phyloP scores from a whole-genome alignment of 2,113 vertebrate genomes.

The Athene cunicularia region DNA sequence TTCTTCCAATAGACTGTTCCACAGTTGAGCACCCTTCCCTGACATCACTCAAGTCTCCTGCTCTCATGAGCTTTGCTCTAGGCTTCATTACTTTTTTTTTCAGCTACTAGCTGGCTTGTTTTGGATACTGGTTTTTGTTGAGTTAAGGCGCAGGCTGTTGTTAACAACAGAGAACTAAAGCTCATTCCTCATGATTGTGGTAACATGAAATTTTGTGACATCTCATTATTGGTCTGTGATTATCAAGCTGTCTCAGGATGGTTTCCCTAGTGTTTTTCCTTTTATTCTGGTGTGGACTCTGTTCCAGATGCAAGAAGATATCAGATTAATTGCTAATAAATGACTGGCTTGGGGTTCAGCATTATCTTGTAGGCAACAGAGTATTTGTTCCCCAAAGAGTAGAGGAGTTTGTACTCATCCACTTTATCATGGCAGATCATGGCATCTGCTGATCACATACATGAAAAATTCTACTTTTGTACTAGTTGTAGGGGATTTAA shows the following conservation, averaged over 20 bases:
- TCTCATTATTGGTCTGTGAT: not conserved
- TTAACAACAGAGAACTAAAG: not conserved
- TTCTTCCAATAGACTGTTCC: not conserved
- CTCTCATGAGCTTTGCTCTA: not conserved
- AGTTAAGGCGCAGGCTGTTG: not conserved
- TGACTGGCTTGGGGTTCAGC: not conserved
- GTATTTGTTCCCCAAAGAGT: not conserved
- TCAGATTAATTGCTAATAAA: not conserved
- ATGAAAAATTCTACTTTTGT: not conserved
- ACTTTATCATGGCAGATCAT: not conserved
- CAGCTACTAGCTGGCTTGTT: not conserved
- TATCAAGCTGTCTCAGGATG: not conserved
- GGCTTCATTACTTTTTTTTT: conserved; percentile 14
- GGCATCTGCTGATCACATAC: not conserved
- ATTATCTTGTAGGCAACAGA: not conserved
- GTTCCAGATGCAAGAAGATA: not conserved
- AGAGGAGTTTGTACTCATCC: not conserved
- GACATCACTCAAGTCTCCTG: not conserved
- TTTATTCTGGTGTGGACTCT: not conserved
- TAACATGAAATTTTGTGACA: not conserved
- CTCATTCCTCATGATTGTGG: accelerated
- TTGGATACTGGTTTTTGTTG: not conserved
- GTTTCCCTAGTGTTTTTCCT: not conserved
- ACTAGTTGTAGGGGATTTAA: not conserved
- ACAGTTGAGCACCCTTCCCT: not conserved